Percentiles rank a stretch among this genome's conserved stretches.
Evolutionary conservation across 1,140 invertebrate species (phyloP).

Genomic region (Drosophila insularis): DNA sequence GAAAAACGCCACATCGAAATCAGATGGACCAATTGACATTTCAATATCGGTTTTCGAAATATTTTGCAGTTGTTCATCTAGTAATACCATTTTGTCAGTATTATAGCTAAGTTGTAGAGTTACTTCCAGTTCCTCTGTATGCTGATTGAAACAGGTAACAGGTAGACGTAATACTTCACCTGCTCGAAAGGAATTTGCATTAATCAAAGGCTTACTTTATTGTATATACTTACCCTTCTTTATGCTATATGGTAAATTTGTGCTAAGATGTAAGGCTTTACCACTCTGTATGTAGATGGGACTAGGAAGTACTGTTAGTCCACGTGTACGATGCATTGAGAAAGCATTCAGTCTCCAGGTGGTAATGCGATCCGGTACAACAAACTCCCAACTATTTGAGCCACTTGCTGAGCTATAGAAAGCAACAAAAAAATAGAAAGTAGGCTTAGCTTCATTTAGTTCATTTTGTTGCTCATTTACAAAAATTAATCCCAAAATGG

Average conservation of each 20-base stretch:
- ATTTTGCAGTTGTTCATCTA: neutral
- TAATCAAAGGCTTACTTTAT: too few relatives aligned
- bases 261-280: conserved; percentile 10
- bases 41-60: too few relatives aligned
- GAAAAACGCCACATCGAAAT: neutral
- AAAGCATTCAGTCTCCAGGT: conserved; percentile 38
- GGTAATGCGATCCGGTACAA: conserved; percentile 1
- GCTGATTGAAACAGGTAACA: conserved; percentile 18
- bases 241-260: conserved; percentile 14
- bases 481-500: neutral
- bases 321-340: conserved; percentile 6
- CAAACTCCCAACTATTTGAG: neutral
- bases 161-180: conserved; percentile 22
- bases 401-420: neutral
- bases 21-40: neutral
- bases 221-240: conserved; percentile 20
- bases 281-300: conserved; percentile 10
- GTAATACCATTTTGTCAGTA: neutral
- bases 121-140: neutral
- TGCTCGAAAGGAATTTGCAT: neutral
- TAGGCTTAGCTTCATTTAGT: conserved; percentile 1
- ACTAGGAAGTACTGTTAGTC: conserved; percentile 10
- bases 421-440: neutral
- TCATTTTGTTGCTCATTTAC: neutral
- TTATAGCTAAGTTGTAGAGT: neutral